phyloP scores from a whole-genome alignment of 2,113 vertebrate genomes.

The Lampris incognitus region DNA sequence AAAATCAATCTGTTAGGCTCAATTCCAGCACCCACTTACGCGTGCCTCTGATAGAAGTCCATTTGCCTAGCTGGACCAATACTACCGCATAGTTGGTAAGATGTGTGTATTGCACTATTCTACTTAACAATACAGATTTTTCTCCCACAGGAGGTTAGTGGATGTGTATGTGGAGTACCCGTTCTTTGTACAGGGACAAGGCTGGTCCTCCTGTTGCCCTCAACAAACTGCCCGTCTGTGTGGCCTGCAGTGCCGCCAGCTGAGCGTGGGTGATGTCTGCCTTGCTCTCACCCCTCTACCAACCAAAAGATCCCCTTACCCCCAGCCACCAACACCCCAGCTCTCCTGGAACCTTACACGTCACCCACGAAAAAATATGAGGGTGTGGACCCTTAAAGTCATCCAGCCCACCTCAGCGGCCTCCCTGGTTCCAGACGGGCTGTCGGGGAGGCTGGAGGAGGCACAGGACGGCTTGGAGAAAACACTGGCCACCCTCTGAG shows the following conservation, averaged over 20 bases:
- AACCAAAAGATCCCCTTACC: slow-evolving; percentile 2
- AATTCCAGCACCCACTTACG: background rate
- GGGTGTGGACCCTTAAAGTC: slow-evolving; percentile 2
- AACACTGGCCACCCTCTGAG: slow-evolving; percentile 78
- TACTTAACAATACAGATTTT: slow-evolving; percentile 7
- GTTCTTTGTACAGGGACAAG: slow-evolving; percentile 79
- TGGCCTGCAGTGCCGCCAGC: slow-evolving; percentile 80
- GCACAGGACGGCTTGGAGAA: slow-evolving; percentile 51
- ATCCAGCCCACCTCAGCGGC: background rate
- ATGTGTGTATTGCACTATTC: slow-evolving; percentile 1
- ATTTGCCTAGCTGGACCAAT: background rate
- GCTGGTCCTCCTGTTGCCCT: slow-evolving; percentile 85
- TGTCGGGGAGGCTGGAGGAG: slow-evolving; percentile 9
- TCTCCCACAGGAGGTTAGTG: slow-evolving; percentile 75
- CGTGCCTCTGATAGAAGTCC: no score
- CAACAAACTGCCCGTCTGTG: slow-evolving; percentile 78
- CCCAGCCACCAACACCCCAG: slow-evolving; percentile 6
- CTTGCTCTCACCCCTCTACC: slow-evolving; percentile 79
- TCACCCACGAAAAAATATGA: slow-evolving; percentile 1
- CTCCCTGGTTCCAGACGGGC: background rate
- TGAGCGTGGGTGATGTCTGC: slow-evolving; percentile 81
- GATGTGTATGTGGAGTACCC: slow-evolving; percentile 83
- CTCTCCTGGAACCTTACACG: background rate
- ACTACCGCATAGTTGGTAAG: slow-evolving; percentile 30
- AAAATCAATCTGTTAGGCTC: slow-evolving; percentile 1